A percentile compares a stretch with the other conserved stretches of the same genome.
These are phyloP conservation scores for Oryzias curvinotus DNA, from an alignment of 2,113 vertebrate genomes.

Conservation along the genomic window DNA sequence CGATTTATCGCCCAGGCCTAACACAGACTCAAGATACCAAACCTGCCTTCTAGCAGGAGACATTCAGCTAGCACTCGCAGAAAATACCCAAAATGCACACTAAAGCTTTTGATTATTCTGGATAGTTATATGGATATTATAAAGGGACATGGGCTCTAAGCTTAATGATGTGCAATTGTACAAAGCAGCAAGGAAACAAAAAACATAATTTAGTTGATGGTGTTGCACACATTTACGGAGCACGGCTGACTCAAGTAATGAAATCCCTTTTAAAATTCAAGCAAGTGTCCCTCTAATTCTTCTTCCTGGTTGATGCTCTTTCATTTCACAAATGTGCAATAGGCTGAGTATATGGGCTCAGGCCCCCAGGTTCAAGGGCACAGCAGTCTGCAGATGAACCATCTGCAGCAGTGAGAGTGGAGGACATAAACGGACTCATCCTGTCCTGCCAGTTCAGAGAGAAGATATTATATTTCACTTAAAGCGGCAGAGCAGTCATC, in stretches of 20 bases:
- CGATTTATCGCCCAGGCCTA: too few species aligned
- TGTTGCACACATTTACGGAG: background rate
- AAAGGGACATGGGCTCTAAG: background rate
- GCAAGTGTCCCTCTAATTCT: conserved; percentile 46
- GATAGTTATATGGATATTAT: background rate
- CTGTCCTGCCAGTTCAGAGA: conserved; percentile 48
- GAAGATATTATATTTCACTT: conserved; percentile 51
- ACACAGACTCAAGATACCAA: conserved; percentile 8
- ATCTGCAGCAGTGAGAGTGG: conserved; percentile 16
- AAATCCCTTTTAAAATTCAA: conserved; percentile 29
- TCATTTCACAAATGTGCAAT: conserved; percentile 59
- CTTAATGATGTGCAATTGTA: background rate
- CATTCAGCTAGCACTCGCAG: background rate
- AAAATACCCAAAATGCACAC: background rate
- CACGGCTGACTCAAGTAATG: background rate
- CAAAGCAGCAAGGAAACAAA: background rate
- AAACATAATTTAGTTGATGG: background rate
- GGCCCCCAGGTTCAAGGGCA: conserved; percentile 61
- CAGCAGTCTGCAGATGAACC: conserved; percentile 42
- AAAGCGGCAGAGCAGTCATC: conserved; percentile 51
- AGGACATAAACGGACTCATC: conserved; percentile 44
- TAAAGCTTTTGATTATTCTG: background rate
- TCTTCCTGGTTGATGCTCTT: conserved; percentile 30
- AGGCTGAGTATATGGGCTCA: conserved; percentile 57
- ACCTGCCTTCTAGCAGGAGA: background rate